phyloP scores from a whole-genome alignment of 2,797 vertebrate genomes.

The Chelmon rostratus region DNA sequence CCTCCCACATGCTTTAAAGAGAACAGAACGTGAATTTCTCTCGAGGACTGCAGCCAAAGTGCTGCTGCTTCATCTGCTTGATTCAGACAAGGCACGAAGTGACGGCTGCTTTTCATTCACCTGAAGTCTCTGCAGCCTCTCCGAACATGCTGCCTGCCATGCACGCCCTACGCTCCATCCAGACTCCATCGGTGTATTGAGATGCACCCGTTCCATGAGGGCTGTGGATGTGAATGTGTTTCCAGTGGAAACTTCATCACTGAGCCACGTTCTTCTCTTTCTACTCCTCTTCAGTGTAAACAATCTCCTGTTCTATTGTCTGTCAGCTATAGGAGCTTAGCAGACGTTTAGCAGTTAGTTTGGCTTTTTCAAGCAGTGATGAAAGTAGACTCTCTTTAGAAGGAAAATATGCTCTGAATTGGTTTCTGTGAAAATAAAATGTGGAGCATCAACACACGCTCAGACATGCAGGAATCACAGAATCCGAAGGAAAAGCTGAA shows the following conservation, averaged over 20 bases:
- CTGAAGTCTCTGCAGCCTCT: not conserved
- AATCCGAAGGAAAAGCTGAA: not conserved
- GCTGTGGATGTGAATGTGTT: conserved; percentile 16
- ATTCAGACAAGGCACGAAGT: not conserved
- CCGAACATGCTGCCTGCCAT: not conserved
- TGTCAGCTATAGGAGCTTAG: not conserved
- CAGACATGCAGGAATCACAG: not conserved
- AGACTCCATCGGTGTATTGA: not conserved
- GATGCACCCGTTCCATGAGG: not conserved
- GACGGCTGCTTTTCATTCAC: conserved; percentile 22
- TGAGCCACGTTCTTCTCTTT: not conserved
- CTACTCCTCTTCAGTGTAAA: not conserved
- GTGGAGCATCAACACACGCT: not conserved
- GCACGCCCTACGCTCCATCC: not conserved
- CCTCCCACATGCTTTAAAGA: not conserved
- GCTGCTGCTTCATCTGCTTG: not conserved
- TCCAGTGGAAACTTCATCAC: conserved; percentile 1
- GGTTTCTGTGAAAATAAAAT: not conserved
- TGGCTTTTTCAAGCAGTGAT: not conserved
- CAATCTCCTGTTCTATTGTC: not conserved
- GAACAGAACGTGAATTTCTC: not conserved
- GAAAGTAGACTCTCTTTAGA: not conserved
- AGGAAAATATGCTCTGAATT: not conserved
- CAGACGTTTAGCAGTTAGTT: too few species aligned
- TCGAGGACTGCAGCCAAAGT: rapidly evolving